Evolutionary conservation across 2,113 vertebrate genomes (phyloP).

Genomic region (Eleginops maclovinus): DNA sequence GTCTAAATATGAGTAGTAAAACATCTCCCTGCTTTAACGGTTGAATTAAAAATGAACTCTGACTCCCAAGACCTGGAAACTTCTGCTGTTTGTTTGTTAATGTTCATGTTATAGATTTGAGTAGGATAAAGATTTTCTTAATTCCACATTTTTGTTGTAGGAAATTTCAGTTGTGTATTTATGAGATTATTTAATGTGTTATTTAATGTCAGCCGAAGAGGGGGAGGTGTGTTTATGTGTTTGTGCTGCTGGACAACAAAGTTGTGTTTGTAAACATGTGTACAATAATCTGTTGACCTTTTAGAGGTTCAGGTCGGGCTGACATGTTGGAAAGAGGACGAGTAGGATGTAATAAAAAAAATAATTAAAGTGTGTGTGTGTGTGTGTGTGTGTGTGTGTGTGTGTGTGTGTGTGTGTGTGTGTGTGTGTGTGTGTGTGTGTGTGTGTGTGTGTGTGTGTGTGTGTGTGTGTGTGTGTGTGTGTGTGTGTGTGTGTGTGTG

Average conservation of each 20-base stretch:
- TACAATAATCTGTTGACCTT: not conserved
- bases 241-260: slow-evolving; percentile 31
- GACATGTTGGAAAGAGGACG: not conserved
- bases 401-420: too few relatives aligned
- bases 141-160: slow-evolving; percentile 9
- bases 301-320: slow-evolving; percentile 5
- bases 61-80: slow-evolving; percentile 7
- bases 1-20: too few relatives aligned
- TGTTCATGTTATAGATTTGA: slow-evolving; percentile 23
- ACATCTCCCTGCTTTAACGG: too few relatives aligned
- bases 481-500: too few relatives aligned
- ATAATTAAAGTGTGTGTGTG: not conserved
- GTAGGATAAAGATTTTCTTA: not conserved
- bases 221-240: not conserved
- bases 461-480: too few relatives aligned
- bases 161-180: slow-evolving; percentile 46
- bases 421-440: too few relatives aligned
- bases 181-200: slow-evolving; percentile 65
- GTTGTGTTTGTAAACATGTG: not conserved
- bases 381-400: too few relatives aligned
- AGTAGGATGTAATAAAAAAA: slow-evolving; percentile 25
- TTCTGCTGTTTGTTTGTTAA: slow-evolving; percentile 22
- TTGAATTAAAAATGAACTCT: too few relatives aligned
- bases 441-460: too few relatives aligned
- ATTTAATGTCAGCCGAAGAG: slow-evolving; percentile 56